Percentiles rank a stretch among this genome's conserved stretches.
Conservation (phyloP, 2,888 invertebrate species). For the Xanthorhoe spadicearia region DNA sequence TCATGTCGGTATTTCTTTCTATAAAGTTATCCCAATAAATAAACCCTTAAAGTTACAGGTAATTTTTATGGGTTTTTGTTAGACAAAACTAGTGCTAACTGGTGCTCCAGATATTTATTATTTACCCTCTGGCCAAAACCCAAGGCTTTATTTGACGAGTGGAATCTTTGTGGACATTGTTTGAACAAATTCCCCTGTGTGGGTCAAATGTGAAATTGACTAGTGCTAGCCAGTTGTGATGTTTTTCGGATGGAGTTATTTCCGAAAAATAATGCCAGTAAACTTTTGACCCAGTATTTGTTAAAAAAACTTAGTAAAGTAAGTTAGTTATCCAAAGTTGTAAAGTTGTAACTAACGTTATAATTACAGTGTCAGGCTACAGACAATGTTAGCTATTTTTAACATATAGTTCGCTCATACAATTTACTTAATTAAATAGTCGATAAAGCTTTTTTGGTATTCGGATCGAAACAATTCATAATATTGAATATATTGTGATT, state of each 20-base stretch:
- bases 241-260: background rate
- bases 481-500: too few relatives aligned
- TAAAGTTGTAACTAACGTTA: too few relatives aligned
- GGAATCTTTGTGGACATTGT: slow-evolving; percentile 40
- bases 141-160: slow-evolving; percentile 43
- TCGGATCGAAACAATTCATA: too few relatives aligned
- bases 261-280: background rate
- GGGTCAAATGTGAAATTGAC: slow-evolving; percentile 23
- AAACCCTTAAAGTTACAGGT: background rate
- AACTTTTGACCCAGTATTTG: background rate
- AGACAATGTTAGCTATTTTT: too few relatives aligned
- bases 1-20: too few relatives aligned
- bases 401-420: too few relatives aligned
- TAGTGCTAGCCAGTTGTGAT: slow-evolving; percentile 1
- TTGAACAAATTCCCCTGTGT: slow-evolving; percentile 22
- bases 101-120: slow-evolving; percentile 56
- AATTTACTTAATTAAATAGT: too few relatives aligned
- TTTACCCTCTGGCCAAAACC: slow-evolving; percentile 59
- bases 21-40: too few relatives aligned
- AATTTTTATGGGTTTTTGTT: background rate
- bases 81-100: background rate
- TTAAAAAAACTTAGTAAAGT: too few relatives aligned
- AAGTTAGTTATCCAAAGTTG: too few relatives aligned
- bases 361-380: too few relatives aligned
- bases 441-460: too few relatives aligned